Evolutionary conservation across 1,140 invertebrate species (phyloP), one percentile per base, ranked within the genome.

Genomic region (Halictus rubicundus): DNA sequence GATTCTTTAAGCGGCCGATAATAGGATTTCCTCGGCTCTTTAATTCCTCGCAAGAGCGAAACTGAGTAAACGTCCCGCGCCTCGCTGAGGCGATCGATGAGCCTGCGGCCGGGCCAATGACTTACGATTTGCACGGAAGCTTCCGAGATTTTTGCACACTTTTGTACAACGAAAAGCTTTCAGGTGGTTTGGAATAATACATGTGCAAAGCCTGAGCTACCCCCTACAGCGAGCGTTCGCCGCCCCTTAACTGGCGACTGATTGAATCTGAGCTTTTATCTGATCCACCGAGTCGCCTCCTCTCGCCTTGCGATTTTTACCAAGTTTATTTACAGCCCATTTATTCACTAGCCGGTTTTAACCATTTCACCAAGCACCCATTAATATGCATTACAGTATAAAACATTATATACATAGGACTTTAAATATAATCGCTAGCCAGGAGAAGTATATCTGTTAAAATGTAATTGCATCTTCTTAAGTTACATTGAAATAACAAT

Each of bases 141-240:
- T 78, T 85, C 73, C 68, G 39, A 82, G 80, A 87, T 85, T 88
- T 89, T 88, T 85, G 52, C 81, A 73, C 76, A 83, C 83, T 89
- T 87, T 80, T 88, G 66, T 84, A 90, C 89, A 90, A 68, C 86
- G 88, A 89, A 90, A 90, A 89, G 88, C 88, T 90, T 90, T 90
- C 84, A 90, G 85, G 74, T 78, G 68, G 72, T 80, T 80, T 77
- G 72, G 88, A 90, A 90, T 90, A 90, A 90, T 90, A 88, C 87
- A 90, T 90, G 83, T 85, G 81, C 78, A 70, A 82, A 82, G 72
- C 59, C 57, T 71, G 42, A 65, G 73, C 63, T 27, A 52, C 46
- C 60, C 25, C 73, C 74, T 79, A 46, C 70, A 68, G 27, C 71
- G 25, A 61, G 27, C 73, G 60, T 59, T 74, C 42, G 74, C 59